Base-by-base conservation (phyloP, 1,140 invertebrate genomes). In the Andricus grossulariae region DNA sequence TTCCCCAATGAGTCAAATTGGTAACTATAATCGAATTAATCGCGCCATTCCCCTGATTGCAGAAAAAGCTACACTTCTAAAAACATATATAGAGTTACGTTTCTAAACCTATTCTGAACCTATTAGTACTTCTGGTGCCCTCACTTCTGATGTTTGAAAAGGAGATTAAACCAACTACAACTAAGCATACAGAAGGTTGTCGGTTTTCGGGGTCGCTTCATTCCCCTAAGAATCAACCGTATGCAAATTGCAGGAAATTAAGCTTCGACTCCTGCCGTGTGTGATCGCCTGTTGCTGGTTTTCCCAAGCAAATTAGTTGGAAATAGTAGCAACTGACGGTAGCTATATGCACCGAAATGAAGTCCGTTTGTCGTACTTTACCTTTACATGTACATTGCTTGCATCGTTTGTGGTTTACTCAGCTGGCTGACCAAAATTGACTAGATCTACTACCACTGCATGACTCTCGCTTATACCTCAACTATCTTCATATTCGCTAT, bases 221-320 rank as follows among this genome's bases (percentile, higher is more conserved):
- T 32, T 66, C 60, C 60, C 60, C 60, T 66, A 66, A 66, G 60
- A 66, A 66, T 66, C 60, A 66, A 66, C 60, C 60, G 60, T 66
- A 66, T 66, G 60, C 25, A 66, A 66, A 66, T 66, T 66, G 25
- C 39, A 66, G 60, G 60, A 32, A 66, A 66, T 66, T 66, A 66
- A 66, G 60, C 60, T 66, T 66, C 60, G 60, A 66, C 60, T 66
- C 60, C 60, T 66, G 60, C 32, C 60, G 25, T 39, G 60, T 66
- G 60, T 39, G 60, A 66, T 66, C 60, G 60, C 60, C 60, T 66
- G 60, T 66, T 66, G 60, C 60, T 66, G 60, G 60, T 66, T 66
- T 66, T 66, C 60, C 60, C 60, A 66, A 66, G 60, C 60, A 66
- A 66, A 66, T 66, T 45, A 66, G 60, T 66, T 32, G 60, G 39